Evolutionary conservation across 2,797 vertebrate species (phyloP).

Genomic region (Gymnothorax reevesii): DNA sequence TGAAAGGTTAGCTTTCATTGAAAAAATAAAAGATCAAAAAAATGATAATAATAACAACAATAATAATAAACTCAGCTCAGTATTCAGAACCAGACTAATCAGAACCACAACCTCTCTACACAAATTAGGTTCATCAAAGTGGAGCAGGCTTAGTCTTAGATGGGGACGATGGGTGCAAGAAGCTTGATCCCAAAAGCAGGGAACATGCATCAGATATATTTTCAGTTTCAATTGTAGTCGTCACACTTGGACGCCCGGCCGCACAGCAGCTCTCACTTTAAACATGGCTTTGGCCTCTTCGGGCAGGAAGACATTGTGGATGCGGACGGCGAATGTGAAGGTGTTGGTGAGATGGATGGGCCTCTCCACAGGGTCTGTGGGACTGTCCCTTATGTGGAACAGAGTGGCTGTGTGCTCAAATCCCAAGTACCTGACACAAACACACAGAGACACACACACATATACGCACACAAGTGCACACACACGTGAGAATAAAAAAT

Average conservation of each 20-base stretch:
- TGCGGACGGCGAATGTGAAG: slow-evolving; percentile 87
- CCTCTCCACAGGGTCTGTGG: slow-evolving; percentile 88
- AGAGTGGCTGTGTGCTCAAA: slow-evolving; percentile 95
- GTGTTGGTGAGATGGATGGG: slow-evolving; percentile 91
- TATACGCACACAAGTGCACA: background rate
- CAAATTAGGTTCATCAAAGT: background rate
- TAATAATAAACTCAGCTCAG: no score
- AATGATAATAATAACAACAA: no score
- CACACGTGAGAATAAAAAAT: background rate
- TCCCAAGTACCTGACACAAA: slow-evolving; percentile 80
- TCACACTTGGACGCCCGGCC: no score
- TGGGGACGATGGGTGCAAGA: background rate
- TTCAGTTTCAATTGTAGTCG: background rate
- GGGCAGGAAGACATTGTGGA: slow-evolving; percentile 90
- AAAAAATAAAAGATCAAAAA: no score
- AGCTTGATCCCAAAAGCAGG: background rate
- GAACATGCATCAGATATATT: background rate
- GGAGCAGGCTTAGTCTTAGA: background rate
- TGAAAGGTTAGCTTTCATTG: no score
- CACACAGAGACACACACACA: background rate
- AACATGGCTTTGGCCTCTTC: slow-evolving; percentile 92
- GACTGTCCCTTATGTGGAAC: slow-evolving; percentile 94
- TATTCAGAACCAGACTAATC: no score
- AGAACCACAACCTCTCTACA: background rate
- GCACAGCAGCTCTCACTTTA: slow-evolving; percentile 72